phyloP scores from a whole-genome alignment of 2,888 invertebrate genomes.

The Polydrusus pterygomalis region DNA sequence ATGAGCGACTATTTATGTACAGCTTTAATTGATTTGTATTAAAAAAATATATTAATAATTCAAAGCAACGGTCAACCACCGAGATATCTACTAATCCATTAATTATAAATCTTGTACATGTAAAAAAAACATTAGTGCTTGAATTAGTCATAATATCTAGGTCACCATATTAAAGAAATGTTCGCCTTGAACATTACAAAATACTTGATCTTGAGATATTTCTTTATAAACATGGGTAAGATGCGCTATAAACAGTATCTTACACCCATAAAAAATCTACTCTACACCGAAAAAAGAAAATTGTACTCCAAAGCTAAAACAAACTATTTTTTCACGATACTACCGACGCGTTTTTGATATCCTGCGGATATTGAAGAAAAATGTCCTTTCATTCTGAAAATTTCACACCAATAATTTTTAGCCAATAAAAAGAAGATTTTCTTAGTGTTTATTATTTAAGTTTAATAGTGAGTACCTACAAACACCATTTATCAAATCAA shows the following conservation, averaged over 20 bases:
- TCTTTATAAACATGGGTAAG: conserved; percentile 18
- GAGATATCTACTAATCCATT: conserved; percentile 16
- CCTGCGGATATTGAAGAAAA: too few relatives aligned
- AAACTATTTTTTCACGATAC: too few relatives aligned
- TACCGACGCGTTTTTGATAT: too few relatives aligned
- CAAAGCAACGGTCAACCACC: conserved; percentile 7
- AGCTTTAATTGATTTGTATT: conserved; percentile 4
- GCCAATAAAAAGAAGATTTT: too few relatives aligned
- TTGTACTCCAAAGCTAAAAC: too few relatives aligned
- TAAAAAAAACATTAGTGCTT: conserved; percentile 22
- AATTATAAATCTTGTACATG: conserved; percentile 24
- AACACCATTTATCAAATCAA: too few relatives aligned
- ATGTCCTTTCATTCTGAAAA: too few relatives aligned
- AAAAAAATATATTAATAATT: conserved; percentile 13
- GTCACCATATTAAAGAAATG: conserved; percentile 31
- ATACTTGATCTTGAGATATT: conserved; percentile 32
- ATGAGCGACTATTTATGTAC: not conserved
- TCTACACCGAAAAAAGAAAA: too few relatives aligned
- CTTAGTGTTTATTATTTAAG: too few relatives aligned
- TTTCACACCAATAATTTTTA: too few relatives aligned
- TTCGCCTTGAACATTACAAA: conserved; percentile 29
- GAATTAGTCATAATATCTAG: conserved; percentile 18
- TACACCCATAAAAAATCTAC: too few relatives aligned
- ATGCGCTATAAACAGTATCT: conserved; percentile 8
- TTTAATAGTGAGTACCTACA: too few relatives aligned